Percentiles rank a stretch among this genome's conserved stretches.
Evolutionary conservation across 2,113 vertebrate species (phyloP).

Genomic region (Nycticebus coucang): DNA sequence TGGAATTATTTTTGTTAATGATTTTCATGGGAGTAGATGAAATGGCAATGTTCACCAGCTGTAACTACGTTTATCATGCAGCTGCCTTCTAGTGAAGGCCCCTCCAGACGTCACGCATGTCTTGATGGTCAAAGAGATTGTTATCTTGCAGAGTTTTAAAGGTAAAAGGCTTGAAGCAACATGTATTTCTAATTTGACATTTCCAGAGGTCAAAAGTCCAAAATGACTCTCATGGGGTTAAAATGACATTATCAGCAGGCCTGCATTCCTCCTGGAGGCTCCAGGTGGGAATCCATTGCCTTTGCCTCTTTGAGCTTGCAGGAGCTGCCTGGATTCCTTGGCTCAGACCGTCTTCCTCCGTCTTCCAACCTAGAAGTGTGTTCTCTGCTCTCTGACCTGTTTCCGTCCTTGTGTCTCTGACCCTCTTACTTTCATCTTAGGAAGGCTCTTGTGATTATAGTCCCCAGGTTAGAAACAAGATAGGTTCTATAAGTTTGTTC

Average conservation of each 20-base stretch:
- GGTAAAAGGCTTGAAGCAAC: not conserved
- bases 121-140: slow-evolving; percentile 7
- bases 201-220: not conserved
- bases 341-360: not conserved
- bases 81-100: not conserved
- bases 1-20: slow-evolving; percentile 60
- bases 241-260: not conserved
- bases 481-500: too few relatives aligned
- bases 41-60: slow-evolving; percentile 42
- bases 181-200: not conserved
- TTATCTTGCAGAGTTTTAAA: not conserved
- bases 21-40: slow-evolving; percentile 66
- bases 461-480: too few relatives aligned
- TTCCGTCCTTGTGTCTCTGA: not conserved
- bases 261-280: not conserved
- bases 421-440: not conserved
- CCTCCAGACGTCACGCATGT: not conserved
- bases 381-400: not conserved
- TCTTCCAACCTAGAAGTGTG: not conserved
- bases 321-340: not conserved
- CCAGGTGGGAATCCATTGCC: not conserved
- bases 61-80: not conserved
- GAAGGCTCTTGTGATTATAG: not conserved
- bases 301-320: not conserved
- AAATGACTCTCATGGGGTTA: not conserved